phyloP scores from a whole-genome alignment of 2,113 vertebrate genomes.

The Grallaria varia region DNA sequence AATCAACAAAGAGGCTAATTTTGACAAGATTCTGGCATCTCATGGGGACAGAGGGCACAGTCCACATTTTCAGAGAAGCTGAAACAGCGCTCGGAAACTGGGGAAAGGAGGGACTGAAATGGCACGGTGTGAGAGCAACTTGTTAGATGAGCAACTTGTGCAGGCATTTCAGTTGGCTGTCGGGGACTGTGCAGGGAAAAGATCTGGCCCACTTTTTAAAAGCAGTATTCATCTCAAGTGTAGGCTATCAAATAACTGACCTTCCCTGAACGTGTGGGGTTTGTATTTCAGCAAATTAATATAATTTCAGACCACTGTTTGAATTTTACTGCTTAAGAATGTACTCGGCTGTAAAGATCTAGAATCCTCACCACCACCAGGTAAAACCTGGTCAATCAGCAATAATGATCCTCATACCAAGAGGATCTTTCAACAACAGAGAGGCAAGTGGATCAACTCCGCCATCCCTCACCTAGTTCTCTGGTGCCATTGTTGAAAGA shows the following conservation, averaged over 20 bases:
- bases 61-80: not conserved
- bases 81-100: not conserved
- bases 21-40: conserved; percentile 28
- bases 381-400: not conserved
- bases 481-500: not conserved
- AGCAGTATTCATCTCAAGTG: not conserved
- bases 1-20: conserved; percentile 48
- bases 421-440: not conserved
- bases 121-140: not conserved
- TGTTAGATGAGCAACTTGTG: not conserved
- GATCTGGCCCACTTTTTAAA: not conserved
- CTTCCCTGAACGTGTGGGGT: not conserved
- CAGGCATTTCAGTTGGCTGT: not conserved
- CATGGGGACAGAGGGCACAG: not conserved
- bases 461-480: not conserved
- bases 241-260: not conserved
- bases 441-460: not conserved
- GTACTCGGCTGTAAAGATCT: not conserved
- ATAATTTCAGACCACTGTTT: not conserved
- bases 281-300: not conserved
- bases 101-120: not conserved
- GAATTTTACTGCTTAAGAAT: not conserved
- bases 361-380: not conserved
- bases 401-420: rapidly evolving
- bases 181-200: not conserved